Evolutionary conservation across 2,888 invertebrate species (phyloP), one percentile per base, ranked within the genome.

Genomic region (Dasysyrphus tricinctus): DNA sequence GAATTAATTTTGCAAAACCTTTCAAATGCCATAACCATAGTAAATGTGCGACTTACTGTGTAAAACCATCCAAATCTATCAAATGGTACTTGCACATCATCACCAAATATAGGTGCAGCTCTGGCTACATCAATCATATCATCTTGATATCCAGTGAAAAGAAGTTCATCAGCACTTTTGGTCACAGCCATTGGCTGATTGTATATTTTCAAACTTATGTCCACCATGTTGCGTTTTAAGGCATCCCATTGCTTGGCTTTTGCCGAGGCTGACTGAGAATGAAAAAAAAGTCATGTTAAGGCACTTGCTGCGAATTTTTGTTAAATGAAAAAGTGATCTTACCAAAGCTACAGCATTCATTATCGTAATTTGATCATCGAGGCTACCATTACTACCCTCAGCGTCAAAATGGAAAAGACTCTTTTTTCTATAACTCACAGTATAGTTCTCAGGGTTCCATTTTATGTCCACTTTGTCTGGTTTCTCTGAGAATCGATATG

Each of bases 21-120:
- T 11, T 24, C 0, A 42, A 24, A 9, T 63, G 7, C 3, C 14
- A 54, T 24, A 14, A 29, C 0, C 5, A 32, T 3, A 59, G 14
- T 32, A 24, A 24, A 11, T 37, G 0, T 9, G 3, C 5, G 1
- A 78, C 89, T 89, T 91, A 95, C 95, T 89, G 93, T 93, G 89
- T 97, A 97, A 92, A 98, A 98, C 95, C 97, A 96, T 12, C 97
- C 98, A 91, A 98, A 97, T 90, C 94, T 94, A 90, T 97, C 97
- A 85, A 95, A 95, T 0, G 94, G 94, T 0, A 95, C 94, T 0
- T 94, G 93, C 0, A 94, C 94, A 90, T 94, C 92, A 42, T 90
- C 90, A 0, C 93, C 93, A 32, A 94, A 93, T 0, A 94, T 91
- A 0, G 95, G 94, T 75, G 95, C 90, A 88, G 93, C 93, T 86